Conservation (phyloP, 2,797 vertebrate genomes). For the Distichodus sexfasciatus region DNA sequence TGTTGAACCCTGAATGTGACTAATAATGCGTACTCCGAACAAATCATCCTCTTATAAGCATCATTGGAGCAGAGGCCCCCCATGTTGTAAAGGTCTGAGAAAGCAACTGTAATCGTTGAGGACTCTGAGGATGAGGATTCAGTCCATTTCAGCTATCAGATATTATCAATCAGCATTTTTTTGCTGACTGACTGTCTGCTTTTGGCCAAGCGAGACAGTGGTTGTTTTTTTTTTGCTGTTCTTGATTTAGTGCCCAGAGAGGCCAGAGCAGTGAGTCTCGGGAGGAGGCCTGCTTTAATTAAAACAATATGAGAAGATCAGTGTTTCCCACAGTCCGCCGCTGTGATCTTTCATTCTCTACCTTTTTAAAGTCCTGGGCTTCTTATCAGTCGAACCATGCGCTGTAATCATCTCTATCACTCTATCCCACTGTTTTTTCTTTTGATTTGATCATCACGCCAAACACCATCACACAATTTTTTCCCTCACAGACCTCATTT, state of each 20-base stretch:
- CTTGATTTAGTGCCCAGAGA: neutral
- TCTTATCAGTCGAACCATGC: constrained; percentile 21
- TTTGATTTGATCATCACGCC: neutral
- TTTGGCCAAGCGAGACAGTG: neutral
- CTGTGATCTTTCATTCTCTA: constrained; percentile 26
- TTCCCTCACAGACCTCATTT: constrained; percentile 7
- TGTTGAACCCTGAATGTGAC: neutral
- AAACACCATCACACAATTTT: constrained; percentile 10
- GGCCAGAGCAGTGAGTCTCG: neutral
- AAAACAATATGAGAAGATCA: constrained; percentile 17
- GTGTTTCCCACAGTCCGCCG: constrained; percentile 21
- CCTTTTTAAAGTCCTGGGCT: neutral
- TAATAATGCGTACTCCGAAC: neutral
- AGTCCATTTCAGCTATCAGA: constrained; percentile 3
- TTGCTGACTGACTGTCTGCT: constrained; percentile 10
- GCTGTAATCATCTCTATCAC: constrained; percentile 14
- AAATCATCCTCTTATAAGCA: neutral
- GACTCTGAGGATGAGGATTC: constrained; percentile 18
- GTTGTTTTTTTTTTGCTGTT: neutral
- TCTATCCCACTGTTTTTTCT: constrained; percentile 1
- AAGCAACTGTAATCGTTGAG: constrained; percentile 3
- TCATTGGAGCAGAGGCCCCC: neutral
- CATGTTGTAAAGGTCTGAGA: neutral
- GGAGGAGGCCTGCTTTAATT: constrained; percentile 8
- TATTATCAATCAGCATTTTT: neutral